Conservation (phyloP, 2,888 invertebrate species). For the Xanthorhoe designata region DNA sequence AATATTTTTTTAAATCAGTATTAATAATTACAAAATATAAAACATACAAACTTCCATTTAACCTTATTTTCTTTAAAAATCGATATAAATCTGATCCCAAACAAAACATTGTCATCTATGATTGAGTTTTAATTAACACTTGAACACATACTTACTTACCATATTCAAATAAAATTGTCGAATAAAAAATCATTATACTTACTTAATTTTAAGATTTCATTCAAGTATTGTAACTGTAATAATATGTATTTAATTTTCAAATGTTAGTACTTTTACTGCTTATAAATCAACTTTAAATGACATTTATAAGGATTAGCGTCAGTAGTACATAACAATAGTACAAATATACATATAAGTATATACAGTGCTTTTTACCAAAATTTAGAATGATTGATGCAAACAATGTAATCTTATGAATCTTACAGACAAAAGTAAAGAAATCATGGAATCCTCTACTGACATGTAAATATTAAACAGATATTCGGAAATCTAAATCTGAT, state of each 20-base stretch:
- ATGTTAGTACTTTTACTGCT: background rate
- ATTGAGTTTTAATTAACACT: no score
- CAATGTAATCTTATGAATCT: constrained; percentile 16
- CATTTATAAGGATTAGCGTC: constrained; percentile 14
- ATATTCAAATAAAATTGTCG: no score
- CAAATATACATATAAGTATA: no score
- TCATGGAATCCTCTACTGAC: constrained; percentile 40
- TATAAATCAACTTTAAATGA: background rate
- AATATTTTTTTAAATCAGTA: no score
- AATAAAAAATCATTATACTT: no score
- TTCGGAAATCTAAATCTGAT: constrained; percentile 53
- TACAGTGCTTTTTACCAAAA: constrained; percentile 21
- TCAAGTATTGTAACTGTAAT: background rate
- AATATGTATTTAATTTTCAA: background rate
- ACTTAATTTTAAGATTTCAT: no score
- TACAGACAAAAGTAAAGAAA: constrained; percentile 26
- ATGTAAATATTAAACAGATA: constrained; percentile 36
- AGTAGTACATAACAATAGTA: constrained; percentile 21
- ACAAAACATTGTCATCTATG: background rate
- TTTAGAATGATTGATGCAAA: constrained; percentile 8
- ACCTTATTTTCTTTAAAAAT: no score
- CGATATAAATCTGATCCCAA: background rate
- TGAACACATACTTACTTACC: no score
- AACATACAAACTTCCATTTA: no score
- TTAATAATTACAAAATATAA: no score